These are phyloP conservation scores for Tenrec ecaudatus DNA, from an alignment of 2,113 vertebrate genomes.

Conservation along the genomic window DNA sequence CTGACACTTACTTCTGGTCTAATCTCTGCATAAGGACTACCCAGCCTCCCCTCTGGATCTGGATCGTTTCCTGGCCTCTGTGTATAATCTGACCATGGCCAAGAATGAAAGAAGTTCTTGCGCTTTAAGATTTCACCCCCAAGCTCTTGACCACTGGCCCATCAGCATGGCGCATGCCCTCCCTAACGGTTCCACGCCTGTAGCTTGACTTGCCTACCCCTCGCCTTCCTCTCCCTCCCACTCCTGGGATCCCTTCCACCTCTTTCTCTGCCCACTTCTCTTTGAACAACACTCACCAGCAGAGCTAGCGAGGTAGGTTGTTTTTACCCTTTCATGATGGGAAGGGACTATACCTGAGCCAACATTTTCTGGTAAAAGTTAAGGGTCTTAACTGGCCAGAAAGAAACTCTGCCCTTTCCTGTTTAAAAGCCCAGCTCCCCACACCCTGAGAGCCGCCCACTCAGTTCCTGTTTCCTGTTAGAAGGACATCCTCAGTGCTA, in stretches of 20 bases:
- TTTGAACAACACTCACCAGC: background rate
- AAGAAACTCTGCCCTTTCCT: conserved; percentile 66
- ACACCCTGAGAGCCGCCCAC: conserved; percentile 17
- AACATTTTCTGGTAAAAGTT: conserved; percentile 60
- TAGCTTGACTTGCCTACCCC: background rate
- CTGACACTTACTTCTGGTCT: background rate
- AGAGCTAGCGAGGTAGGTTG: background rate
- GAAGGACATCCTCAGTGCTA: conserved; percentile 5
- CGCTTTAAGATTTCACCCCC: background rate
- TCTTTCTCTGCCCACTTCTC: background rate
- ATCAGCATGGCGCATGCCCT: background rate
- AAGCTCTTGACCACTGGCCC: background rate
- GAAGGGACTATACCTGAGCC: background rate
- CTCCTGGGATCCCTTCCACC: background rate
- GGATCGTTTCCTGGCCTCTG: background rate
- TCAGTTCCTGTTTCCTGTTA: conserved; percentile 60
- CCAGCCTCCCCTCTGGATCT: too few relatives aligned
- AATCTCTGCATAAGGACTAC: background rate
- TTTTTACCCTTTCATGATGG: conserved; percentile 18
- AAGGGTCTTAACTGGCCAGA: conserved; percentile 15
- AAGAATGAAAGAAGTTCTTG: background rate
- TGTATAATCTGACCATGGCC: background rate
- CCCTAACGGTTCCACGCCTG: background rate
- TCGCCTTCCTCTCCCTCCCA: too few relatives aligned
- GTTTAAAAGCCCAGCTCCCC: conserved; percentile 48